Evolutionary conservation across 2,113 vertebrate species (phyloP), one percentile per base, ranked within the genome.

Genomic region (Axis porcinus): DNA sequence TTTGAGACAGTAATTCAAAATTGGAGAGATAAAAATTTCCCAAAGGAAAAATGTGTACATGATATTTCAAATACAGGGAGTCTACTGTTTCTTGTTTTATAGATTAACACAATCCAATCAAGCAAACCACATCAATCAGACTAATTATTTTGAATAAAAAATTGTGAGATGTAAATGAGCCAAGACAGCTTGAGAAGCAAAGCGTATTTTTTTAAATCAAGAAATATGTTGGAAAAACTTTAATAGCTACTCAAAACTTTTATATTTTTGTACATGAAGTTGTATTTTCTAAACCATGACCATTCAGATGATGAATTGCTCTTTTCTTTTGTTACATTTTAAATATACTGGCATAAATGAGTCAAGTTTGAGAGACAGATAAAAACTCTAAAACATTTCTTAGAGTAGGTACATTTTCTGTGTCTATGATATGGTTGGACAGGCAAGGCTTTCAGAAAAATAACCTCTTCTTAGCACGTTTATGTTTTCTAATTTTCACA

Each of bases 1-100:
- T 85, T 95, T 96, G 57, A 91, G 45, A 91, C 47, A 83, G 86
- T 67, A 95, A 96, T 94, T 97, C 81, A 96, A 96, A 89, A 90
- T 8, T 62, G 27, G 28, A 92, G 40, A 47, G 13, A 89, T 57
- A 85, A 95, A 93, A 95, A 19, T 3, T 67, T 78, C 36, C 27
- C 19, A 62, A 85, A 93, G 28, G 6, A 90, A 91, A 86, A 17
- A 93, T 74, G 33, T 54, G 47, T 15, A 86, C 84, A 93, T 60
- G 15, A 50, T 82, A 81, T 86, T 98, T 83, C 28, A 87, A 62
- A 82, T 28, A 90, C 3, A 45, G 11, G 33, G n/a, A 84, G 10
- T 50, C n/a, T 40, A 94, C 9, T 27, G 7, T 89, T 98, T 6
- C 52, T 83, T 27, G 8, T n/a, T 87, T 94, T 81, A 82, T 36